Evolutionary conservation across 1,140 invertebrate species (phyloP).

Genomic region (Mercenaria mercenaria): DNA sequence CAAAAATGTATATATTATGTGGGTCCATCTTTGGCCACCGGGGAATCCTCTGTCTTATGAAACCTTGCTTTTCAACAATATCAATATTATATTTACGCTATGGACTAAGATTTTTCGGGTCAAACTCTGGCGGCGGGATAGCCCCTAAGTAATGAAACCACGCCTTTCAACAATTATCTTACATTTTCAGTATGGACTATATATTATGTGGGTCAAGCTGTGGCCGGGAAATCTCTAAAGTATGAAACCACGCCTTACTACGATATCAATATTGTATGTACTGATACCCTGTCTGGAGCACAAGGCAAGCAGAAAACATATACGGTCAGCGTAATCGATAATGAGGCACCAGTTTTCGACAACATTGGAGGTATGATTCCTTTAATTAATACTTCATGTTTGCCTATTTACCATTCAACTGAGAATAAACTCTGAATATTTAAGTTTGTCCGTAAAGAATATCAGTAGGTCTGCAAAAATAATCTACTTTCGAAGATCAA

Average conservation of each 20-base stretch:
- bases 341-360: constrained; percentile 20
- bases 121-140: constrained; percentile 23
- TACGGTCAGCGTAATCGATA: constrained; percentile 15
- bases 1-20: no score
- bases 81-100: constrained; percentile 27
- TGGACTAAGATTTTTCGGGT: constrained; percentile 35
- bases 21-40: no score
- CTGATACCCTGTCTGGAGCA: background rate
- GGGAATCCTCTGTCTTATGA: no score
- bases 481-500: no score
- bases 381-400: no score
- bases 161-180: no score
- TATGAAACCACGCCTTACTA: background rate
- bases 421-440: no score
- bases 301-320: background rate
- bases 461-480: no score
- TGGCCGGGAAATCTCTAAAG: constrained; percentile 19
- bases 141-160: background rate
- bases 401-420: no score
- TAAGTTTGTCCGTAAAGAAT: no score
- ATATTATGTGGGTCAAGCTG: constrained; percentile 39
- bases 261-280: constrained; percentile 12
- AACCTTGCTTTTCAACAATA: no score
- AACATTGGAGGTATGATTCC: constrained; percentile 51
- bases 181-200: constrained; percentile 48